Evolutionary conservation across 2,113 vertebrate species (phyloP).

Genomic region (Symphodus melops): DNA sequence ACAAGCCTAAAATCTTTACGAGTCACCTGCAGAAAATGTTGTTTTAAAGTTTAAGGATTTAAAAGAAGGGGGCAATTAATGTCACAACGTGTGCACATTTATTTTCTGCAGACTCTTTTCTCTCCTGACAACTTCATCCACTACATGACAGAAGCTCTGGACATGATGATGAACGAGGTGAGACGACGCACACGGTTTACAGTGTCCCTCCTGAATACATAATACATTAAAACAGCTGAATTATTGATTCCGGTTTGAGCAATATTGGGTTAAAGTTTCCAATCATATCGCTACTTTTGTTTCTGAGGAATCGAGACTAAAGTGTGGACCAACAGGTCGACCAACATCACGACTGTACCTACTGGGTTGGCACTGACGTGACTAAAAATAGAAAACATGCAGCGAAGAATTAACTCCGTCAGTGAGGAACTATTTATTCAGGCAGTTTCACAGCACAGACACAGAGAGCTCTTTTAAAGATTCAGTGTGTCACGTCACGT

Average conservation of each 20-base stretch:
- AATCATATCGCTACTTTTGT: neutral
- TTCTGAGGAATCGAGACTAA: neutral
- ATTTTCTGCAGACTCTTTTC: conserved; percentile 64
- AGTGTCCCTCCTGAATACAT: no score
- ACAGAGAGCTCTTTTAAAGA: neutral
- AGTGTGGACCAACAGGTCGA: neutral
- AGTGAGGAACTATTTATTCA: neutral
- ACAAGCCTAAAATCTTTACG: no score
- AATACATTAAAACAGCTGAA: no score
- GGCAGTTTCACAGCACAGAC: neutral
- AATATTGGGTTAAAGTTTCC: no score
- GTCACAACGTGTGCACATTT: neutral
- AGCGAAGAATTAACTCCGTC: neutral
- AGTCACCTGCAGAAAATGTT: no score
- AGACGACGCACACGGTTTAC: neutral
- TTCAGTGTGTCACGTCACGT: neutral
- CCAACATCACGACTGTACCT: neutral
- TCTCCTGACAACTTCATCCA: conserved; percentile 73
- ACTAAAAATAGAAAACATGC: neutral
- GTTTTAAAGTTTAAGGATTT: no score
- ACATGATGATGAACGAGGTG: conserved; percentile 77
- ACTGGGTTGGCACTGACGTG: neutral
- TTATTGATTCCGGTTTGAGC: no score
- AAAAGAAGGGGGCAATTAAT: neutral
- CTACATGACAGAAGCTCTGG: conserved; percentile 70